Evolutionary conservation across 2,113 vertebrate genomes (phyloP).

Genomic region (Triplophysa tibetana): DNA sequence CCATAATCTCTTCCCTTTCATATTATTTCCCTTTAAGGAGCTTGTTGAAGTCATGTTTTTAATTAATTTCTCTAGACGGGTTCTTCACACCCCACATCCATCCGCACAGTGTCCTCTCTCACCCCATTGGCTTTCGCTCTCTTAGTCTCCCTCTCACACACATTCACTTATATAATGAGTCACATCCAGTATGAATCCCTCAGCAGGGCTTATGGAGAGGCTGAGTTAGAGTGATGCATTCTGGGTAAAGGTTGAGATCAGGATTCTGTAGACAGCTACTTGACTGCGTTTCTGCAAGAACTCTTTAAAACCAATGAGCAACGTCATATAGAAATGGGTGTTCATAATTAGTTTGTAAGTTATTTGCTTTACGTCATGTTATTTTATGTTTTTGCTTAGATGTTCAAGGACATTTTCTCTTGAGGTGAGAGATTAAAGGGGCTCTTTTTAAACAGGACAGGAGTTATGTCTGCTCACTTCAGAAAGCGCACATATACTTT

Average conservation of each 20-base stretch:
- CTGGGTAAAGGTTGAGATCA: conserved; percentile 43
- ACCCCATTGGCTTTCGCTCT: neutral
- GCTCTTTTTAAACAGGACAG: too few relatives aligned
- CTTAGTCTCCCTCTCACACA: neutral
- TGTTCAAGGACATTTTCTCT: neutral
- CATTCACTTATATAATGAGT: conserved; percentile 23
- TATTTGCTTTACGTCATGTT: neutral
- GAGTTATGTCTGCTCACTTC: neutral
- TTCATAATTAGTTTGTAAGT: conserved; percentile 37
- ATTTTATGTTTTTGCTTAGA: conserved; percentile 2
- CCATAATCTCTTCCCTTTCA: conserved; percentile 44
- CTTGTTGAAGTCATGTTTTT: conserved; percentile 1
- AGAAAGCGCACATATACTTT: neutral
- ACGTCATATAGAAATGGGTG: conserved; percentile 27
- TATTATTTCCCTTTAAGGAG: neutral
- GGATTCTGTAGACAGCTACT: conserved; percentile 48
- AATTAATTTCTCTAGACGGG: conserved; percentile 6
- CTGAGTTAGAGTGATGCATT: conserved; percentile 41
- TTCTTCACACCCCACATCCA: neutral
- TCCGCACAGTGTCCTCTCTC: conserved; percentile 34
- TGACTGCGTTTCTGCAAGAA: conserved; percentile 34
- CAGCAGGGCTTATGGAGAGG: conserved; percentile 2
- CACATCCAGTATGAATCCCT: conserved; percentile 4
- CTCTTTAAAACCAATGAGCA: conserved; percentile 46
- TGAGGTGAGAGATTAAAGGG: neutral